These are phyloP conservation scores for Aptenodytes forsteri DNA, from an alignment of 2,113 vertebrate genomes.

Conservation along the genomic window DNA sequence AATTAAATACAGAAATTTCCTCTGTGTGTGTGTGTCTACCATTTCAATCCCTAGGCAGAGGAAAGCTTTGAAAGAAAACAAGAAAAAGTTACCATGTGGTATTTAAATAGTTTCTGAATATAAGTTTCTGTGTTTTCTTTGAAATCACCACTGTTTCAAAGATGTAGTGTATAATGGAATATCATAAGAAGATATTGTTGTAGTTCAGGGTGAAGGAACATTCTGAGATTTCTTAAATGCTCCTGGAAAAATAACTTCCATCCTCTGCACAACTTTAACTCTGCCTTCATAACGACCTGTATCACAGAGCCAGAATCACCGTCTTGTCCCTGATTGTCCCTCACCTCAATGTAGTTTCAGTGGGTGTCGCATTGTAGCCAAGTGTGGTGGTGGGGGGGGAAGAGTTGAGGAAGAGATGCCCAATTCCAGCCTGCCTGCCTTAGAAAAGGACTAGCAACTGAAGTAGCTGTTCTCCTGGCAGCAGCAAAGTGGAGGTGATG, in stretches of 20 bases:
- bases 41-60: neutral
- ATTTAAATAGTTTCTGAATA: neutral
- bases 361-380: neutral
- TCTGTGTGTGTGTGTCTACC: neutral
- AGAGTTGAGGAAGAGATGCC: neutral
- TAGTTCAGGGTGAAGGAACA: neutral
- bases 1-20: neutral
- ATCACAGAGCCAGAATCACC: neutral
- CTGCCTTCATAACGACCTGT: neutral
- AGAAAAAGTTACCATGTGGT: accelerated
- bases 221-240: neutral
- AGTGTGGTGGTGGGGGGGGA: too few species aligned
- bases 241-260: neutral
- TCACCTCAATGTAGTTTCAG: neutral
- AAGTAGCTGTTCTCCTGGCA: neutral
- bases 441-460: neutral
- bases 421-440: neutral
- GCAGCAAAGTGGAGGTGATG: neutral
- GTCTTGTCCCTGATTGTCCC: neutral
- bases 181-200: neutral
- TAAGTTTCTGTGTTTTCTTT: neutral
- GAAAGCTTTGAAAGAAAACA: neutral
- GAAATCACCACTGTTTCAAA: neutral
- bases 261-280: neutral
- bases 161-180: neutral